Conservation (phyloP, 2,113 vertebrate genomes). For the Solea solea region DNA sequence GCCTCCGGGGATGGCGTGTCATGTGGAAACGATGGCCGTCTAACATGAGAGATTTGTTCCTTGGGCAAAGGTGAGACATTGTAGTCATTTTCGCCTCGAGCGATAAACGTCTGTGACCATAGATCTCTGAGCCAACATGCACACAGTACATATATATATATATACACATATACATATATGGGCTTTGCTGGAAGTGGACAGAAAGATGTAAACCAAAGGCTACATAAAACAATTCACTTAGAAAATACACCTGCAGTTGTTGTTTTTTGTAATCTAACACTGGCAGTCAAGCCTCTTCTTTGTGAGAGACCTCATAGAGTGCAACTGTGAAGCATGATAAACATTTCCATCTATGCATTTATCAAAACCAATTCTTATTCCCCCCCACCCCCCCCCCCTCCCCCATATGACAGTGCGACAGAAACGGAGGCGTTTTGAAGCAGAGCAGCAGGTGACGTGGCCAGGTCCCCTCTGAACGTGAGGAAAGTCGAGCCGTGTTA, state of each 20-base stretch:
- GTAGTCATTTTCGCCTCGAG: slow-evolving; percentile 36
- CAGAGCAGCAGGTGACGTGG: slow-evolving; percentile 35
- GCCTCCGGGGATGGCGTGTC: slow-evolving; percentile 36
- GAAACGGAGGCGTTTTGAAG: slow-evolving; percentile 25
- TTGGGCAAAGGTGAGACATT: slow-evolving; percentile 51
- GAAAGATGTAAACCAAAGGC: slow-evolving; percentile 3
- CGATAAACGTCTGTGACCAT: slow-evolving; percentile 38
- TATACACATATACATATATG: not conserved
- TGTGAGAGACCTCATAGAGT: slow-evolving; percentile 44
- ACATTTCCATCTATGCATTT: slow-evolving; percentile 58
- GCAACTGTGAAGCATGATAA: slow-evolving; percentile 60
- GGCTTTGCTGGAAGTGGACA: not conserved
- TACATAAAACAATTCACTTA: not conserved
- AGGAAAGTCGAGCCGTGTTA: slow-evolving; percentile 39
- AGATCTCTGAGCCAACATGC: slow-evolving; percentile 21
- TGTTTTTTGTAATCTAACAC: slow-evolving; percentile 15
- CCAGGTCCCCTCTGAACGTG: slow-evolving; percentile 35
- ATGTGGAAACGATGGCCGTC: slow-evolving; percentile 48
- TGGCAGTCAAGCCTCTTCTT: slow-evolving; percentile 46
- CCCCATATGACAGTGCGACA: slow-evolving; percentile 53
- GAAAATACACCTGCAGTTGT: slow-evolving; percentile 2
- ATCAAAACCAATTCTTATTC: slow-evolving; percentile 69
- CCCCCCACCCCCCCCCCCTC: too few species aligned
- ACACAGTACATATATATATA: not conserved
- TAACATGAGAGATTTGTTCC: slow-evolving; percentile 40